Percentiles rank a stretch among this genome's conserved stretches.
Evolutionary conservation across 2,797 vertebrate species (phyloP).

Genomic region (Danionella dracula): DNA sequence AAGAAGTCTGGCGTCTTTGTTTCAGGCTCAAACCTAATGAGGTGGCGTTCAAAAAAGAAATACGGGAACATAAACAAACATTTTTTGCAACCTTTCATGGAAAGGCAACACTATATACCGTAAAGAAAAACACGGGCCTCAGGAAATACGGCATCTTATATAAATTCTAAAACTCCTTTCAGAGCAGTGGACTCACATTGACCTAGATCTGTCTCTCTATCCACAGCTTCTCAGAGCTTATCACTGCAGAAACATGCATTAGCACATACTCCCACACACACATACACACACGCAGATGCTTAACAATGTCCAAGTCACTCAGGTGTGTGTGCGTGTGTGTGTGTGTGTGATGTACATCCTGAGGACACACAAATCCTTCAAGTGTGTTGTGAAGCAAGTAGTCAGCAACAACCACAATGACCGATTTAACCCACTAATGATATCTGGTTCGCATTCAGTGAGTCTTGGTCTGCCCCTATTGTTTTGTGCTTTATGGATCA

Average conservation of each 20-base stretch:
- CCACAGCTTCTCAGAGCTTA: conserved; percentile 11
- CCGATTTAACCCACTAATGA: background rate
- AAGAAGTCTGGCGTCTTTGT: background rate
- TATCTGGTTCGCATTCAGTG: background rate
- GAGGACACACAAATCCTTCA: background rate
- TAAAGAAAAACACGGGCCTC: background rate
- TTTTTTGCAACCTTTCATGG: background rate
- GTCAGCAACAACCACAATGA: background rate
- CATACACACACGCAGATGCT: background rate
- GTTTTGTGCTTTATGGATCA: conserved; percentile 28
- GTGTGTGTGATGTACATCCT: background rate
- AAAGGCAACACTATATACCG: background rate
- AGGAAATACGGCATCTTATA: conserved; percentile 36
- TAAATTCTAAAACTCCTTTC: conserved; percentile 43
- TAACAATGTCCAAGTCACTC: background rate
- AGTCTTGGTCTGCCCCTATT: background rate
- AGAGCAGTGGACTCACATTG: conserved; percentile 22
- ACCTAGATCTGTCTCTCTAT: conserved; percentile 28
- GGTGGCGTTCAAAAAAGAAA: background rate
- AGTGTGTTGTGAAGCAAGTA: background rate
- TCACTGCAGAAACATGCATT: conserved; percentile 32
- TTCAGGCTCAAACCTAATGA: background rate
- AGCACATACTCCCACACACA: conserved; percentile 7
- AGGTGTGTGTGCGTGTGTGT: background rate
- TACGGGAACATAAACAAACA: background rate